Percentiles rank a stretch among this genome's conserved stretches.
phyloP scores from a whole-genome alignment of 2,113 vertebrate species.

The Sturnira hondurensis region DNA sequence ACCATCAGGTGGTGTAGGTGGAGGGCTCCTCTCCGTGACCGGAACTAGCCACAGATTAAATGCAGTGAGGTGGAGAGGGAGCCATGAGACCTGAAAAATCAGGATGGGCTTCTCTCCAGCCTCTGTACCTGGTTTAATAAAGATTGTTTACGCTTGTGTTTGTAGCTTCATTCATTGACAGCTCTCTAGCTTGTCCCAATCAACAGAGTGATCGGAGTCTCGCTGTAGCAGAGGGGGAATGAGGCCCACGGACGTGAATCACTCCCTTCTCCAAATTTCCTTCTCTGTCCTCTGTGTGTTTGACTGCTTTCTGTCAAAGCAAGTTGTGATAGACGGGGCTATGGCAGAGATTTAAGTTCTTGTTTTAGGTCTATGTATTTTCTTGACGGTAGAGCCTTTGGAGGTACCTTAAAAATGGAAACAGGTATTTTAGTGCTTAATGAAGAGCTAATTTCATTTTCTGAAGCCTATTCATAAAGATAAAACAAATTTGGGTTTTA shows the following conservation, averaged over 20 bases:
- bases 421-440: background rate
- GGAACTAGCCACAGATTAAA: background rate
- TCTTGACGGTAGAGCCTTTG: background rate
- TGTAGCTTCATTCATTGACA: background rate
- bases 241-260: background rate
- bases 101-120: background rate
- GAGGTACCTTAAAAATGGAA: background rate
- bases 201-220: background rate
- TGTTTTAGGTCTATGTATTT: background rate
- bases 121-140: background rate
- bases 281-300: background rate
- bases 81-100: background rate
- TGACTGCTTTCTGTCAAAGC: background rate
- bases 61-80: background rate
- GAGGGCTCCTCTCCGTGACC: rapidly evolving
- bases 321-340: background rate
- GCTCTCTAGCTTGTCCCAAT: background rate
- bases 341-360: background rate
- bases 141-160: background rate
- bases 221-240: background rate
- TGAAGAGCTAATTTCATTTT: background rate
- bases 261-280: background rate
- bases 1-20: rapidly evolving
- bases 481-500: background rate
- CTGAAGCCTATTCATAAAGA: background rate